Base-by-base conservation (phyloP, 2,888 invertebrate genomes). In the Agonopterix alstromeriana region DNA sequence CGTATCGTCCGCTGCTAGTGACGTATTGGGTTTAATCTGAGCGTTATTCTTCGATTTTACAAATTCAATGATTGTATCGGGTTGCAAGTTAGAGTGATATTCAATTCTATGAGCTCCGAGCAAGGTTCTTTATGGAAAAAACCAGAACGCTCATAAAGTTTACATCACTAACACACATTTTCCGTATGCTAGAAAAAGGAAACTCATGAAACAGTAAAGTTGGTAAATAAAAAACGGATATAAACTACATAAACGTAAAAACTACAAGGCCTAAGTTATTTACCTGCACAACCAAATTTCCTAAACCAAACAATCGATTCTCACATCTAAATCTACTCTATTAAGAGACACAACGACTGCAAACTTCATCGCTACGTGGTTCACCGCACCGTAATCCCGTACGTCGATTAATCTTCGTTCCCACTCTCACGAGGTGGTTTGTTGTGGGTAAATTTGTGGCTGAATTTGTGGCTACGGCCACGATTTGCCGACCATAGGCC, bases 331-430 rank as follows among this genome's bases (percentile, higher is more conserved):
- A 27, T 27, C 27, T 27, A 27, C 27, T 27, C 27, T 27, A 27
- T 27, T 27, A 27, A 27, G 27, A 27, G 27, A 27, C 27, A 27
- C 27, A 27, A 27, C 27, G 38, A 38, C 2, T n/a, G 38, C 38
- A 38, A 38, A 38, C 38, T 38, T 9, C 38, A 38, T 38, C 38
- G 38, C 3, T 38, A 38, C 38, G 42, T 10, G 42, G 8, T 8
- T 42, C 12, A 11, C 8, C 12, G 42, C 8, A 11, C 70, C 67
- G 75, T 79, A 79, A 80, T 78, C 75, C 76, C 70, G 77, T 70
- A 71, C 76, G 70, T 63, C 77, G 72, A 81, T 81, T 80, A 80
- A 81, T 81, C 80, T 81, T 81, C 77, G 79, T 81, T 80, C 68
- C 72, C 68, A 71, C 77, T 75, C 78, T 79, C 77, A 77, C 77